A percentile compares a stretch with the other conserved stretches of the same genome.
Conservation (phyloP, 2,888 invertebrate genomes). For the Mythimna ferrago region DNA sequence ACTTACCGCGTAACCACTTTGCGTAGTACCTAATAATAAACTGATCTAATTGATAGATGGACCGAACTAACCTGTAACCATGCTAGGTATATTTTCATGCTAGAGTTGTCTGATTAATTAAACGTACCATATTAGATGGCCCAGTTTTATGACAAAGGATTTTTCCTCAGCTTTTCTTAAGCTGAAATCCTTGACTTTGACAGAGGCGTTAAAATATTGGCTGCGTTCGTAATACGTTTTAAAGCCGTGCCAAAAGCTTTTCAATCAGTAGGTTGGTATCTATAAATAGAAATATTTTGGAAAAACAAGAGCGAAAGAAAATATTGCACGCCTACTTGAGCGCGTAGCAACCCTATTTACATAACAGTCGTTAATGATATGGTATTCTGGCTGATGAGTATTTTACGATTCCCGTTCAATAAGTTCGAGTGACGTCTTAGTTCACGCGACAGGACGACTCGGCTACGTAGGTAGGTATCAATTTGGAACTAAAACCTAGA, state of each 20-base stretch:
- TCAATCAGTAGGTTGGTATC: slow-evolving; percentile 10
- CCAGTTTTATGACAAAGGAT: slow-evolving; percentile 28
- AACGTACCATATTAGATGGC: slow-evolving; percentile 23
- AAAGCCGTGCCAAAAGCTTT: slow-evolving; percentile 26
- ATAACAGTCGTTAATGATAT: slow-evolving; percentile 26
- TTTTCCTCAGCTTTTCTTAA: slow-evolving; percentile 12
- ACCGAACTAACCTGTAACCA: slow-evolving; percentile 45
- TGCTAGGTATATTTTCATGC: slow-evolving; percentile 39
- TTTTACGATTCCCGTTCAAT: slow-evolving; percentile 50
- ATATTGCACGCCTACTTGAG: slow-evolving; percentile 9
- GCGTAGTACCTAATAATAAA: slow-evolving; percentile 52
- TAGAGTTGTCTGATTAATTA: slow-evolving; percentile 43
- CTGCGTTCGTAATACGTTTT: slow-evolving; percentile 1
- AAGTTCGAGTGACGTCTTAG: slow-evolving; percentile 31
- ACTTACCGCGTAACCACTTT: slow-evolving; percentile 37
- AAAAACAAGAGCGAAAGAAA: slow-evolving; percentile 9
- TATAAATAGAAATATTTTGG: not conserved
- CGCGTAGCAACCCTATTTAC: slow-evolving; percentile 33
- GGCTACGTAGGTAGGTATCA: not conserved
- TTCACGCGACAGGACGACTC: slow-evolving; percentile 25
- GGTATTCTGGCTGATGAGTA: slow-evolving; percentile 39
- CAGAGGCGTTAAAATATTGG: slow-evolving; percentile 26
- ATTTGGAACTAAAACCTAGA: slow-evolving; percentile 1
- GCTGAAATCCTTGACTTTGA: slow-evolving; percentile 20
- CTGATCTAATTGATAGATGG: slow-evolving; percentile 59